Conservation (phyloP, 2,888 invertebrate genomes). For the Caenorhabditis japonica region DNA sequence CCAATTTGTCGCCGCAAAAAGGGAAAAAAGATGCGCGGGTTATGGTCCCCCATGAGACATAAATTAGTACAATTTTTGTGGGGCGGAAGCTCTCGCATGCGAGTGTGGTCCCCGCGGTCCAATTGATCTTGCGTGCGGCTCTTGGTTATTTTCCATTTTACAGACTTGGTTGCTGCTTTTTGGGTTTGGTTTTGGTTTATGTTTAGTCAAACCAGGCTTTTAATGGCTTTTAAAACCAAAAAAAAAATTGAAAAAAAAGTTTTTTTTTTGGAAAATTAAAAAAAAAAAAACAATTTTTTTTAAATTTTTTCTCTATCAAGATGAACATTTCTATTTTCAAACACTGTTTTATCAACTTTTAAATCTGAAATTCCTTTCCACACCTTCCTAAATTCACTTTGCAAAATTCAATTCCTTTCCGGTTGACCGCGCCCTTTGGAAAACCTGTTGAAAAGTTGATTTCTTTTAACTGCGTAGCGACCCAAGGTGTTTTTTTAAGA, state of each 20-base stretch:
- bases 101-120: constrained; percentile 40
- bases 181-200: background rate
- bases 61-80: constrained; percentile 38
- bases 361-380: background rate
- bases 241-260: too few relatives aligned
- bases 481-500: too few relatives aligned
- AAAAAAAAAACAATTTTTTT: constrained; percentile 16
- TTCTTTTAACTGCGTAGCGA: too few relatives aligned
- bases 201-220: constrained; percentile 3
- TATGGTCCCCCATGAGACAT: constrained; percentile 14
- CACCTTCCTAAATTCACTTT: background rate
- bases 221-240: background rate
- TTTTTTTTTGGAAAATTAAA: constrained; percentile 14
- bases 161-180: too few relatives aligned
- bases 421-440: background rate
- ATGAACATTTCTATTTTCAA: background rate
- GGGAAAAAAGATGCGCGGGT: background rate
- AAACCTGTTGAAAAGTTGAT: too few relatives aligned
- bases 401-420: constrained; percentile 10
- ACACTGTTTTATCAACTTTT: background rate
- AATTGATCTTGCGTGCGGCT: constrained; percentile 50
- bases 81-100: too few relatives aligned
- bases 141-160: too few relatives aligned
- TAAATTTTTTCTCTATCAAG: constrained; percentile 2
- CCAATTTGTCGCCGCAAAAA: background rate